Percentiles rank a stretch among this genome's conserved stretches.
These are phyloP conservation scores for Drosophila pseudoananassae DNA, from an alignment of 1,140 invertebrate species.

Conservation along the genomic window DNA sequence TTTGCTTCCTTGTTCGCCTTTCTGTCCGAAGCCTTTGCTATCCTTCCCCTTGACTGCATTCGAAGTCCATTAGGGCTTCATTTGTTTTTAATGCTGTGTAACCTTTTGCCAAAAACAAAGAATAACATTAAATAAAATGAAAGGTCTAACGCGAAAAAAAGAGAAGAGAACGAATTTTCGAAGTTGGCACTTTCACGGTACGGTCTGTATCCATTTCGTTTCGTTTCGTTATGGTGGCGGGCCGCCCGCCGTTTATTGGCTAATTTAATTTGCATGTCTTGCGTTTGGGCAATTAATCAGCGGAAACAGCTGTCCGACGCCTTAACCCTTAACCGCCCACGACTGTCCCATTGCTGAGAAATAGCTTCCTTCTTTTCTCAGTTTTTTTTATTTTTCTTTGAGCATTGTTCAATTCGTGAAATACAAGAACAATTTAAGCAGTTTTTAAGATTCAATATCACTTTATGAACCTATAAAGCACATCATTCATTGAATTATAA, in stretches of 20 bases:
- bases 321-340: slow-evolving; percentile 54
- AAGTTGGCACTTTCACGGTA: slow-evolving; percentile 78
- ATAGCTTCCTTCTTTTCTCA: neutral
- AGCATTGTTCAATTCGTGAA: slow-evolving; percentile 1
- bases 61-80: slow-evolving; percentile 80
- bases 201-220: slow-evolving; percentile 23
- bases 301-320: slow-evolving; percentile 75
- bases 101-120: slow-evolving; percentile 69
- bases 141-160: slow-evolving; percentile 18
- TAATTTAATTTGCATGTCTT: slow-evolving; percentile 82
- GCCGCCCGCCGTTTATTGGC: slow-evolving; percentile 76
- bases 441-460: neutral
- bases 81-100: slow-evolving; percentile 81
- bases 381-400: slow-evolving; percentile 1
- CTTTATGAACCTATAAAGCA: neutral
- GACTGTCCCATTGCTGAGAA: neutral
- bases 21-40: slow-evolving; percentile 7
- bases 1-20: slow-evolving; percentile 6
- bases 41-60: slow-evolving; percentile 56
- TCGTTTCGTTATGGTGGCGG: slow-evolving; percentile 4
- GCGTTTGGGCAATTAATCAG: slow-evolving; percentile 81
- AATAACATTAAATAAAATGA: slow-evolving; percentile 58
- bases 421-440: neutral
- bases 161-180: slow-evolving; percentile 55
- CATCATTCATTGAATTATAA: neutral